A percentile compares a stretch with the other conserved stretches of the same genome.
These are phyloP conservation scores for Chrysodeixis includens DNA, from an alignment of 2,888 invertebrate genomes.

Conservation along the genomic window DNA sequence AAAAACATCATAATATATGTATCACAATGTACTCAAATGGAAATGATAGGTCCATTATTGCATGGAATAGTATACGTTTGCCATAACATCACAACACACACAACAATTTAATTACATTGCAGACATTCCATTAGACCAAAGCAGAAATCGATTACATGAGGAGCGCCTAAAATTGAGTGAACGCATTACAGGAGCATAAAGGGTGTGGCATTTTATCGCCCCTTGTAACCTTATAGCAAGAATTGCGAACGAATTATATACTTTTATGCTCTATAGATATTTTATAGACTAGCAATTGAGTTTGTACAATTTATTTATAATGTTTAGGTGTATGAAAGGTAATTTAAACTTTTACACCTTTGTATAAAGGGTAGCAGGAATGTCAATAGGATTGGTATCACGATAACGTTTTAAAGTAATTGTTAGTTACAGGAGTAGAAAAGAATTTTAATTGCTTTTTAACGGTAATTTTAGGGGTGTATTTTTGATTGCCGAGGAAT, in stretches of 20 bases:
- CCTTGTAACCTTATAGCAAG: constrained; percentile 48
- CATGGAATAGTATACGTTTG: too few species aligned
- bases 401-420: constrained; percentile 40
- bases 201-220: constrained; percentile 54
- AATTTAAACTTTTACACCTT: constrained; percentile 46
- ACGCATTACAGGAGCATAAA: constrained; percentile 42
- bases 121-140: constrained; percentile 13
- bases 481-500: neutral
- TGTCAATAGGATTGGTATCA: constrained; percentile 34
- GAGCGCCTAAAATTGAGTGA: constrained; percentile 29
- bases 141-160: constrained; percentile 9
- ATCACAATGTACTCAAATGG: too few species aligned
- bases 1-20: too few species aligned
- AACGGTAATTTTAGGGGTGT: neutral
- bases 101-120: constrained; percentile 9
- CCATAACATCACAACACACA: neutral
- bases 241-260: constrained; percentile 62
- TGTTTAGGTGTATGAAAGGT: constrained; percentile 34
- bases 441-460: neutral
- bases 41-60: too few species aligned
- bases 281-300: constrained; percentile 52
- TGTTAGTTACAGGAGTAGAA: constrained; percentile 7
- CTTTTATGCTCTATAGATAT: constrained; percentile 35
- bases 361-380: constrained; percentile 18
- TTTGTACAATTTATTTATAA: constrained; percentile 44